These are phyloP conservation scores for Hypsopygia costalis DNA, from an alignment of 2,888 invertebrate genomes.

Conservation along the genomic window DNA sequence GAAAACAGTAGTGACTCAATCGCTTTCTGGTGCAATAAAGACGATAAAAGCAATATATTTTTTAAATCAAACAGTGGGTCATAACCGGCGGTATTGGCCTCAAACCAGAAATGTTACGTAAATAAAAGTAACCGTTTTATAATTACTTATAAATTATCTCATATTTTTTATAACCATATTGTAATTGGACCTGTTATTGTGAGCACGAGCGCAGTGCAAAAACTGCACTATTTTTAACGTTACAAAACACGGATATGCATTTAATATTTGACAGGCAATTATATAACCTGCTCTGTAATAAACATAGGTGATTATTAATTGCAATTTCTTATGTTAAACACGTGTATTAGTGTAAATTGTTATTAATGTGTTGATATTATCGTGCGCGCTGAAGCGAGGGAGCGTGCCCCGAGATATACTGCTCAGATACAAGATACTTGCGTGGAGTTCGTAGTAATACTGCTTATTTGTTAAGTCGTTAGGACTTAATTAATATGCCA, in stretches of 20 bases:
- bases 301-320: slow-evolving; percentile 30
- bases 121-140: not conserved
- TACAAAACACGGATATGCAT: slow-evolving; percentile 1
- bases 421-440: slow-evolving; percentile 1
- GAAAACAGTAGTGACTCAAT: not conserved
- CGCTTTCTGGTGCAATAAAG: not conserved
- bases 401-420: slow-evolving; percentile 15
- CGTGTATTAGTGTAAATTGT: slow-evolving; percentile 41
- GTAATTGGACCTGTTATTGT: not conserved
- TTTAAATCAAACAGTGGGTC: not conserved
- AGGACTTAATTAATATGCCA: slow-evolving; percentile 10
- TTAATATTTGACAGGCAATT: slow-evolving; percentile 2
- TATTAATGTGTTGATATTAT: slow-evolving; percentile 45
- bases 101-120: not conserved
- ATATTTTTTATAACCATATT: not conserved
- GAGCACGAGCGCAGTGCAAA: not conserved
- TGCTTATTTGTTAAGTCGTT: slow-evolving; percentile 4
- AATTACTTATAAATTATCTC: not conserved
- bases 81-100: not conserved
- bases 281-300: slow-evolving; percentile 28
- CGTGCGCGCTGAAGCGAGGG: slow-evolving; percentile 26
- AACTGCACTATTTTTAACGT: slow-evolving; percentile 7
- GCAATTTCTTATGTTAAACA: slow-evolving; percentile 26
- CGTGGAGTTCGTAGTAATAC: not conserved
- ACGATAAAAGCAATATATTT: not conserved